These are phyloP conservation scores for Clanis bilineata DNA, from an alignment of 2,888 invertebrate species.

Conservation along the genomic window DNA sequence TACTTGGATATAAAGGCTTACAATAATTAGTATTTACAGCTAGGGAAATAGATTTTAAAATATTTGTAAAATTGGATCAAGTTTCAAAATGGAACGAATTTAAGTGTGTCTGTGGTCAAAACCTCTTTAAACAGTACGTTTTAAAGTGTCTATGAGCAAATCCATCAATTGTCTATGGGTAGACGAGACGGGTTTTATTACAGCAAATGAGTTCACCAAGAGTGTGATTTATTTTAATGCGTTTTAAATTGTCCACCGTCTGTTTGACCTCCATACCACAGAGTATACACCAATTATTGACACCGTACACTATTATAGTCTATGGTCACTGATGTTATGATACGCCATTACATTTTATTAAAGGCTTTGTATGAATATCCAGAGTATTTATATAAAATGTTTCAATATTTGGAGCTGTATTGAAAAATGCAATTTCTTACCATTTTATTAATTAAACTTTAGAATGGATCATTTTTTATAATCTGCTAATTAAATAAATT, in stretches of 20 bases:
- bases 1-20: too few species aligned
- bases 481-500: too few species aligned
- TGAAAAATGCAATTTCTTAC: too few species aligned
- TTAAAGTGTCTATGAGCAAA: neutral
- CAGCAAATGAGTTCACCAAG: slow-evolving; percentile 9
- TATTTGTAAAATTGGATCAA: too few species aligned
- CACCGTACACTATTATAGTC: neutral
- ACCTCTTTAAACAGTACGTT: neutral
- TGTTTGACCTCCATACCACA: neutral
- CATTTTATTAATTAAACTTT: too few species aligned
- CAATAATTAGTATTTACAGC: too few species aligned
- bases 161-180: slow-evolving; percentile 7
- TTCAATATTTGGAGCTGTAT: too few species aligned
- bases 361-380: too few species aligned
- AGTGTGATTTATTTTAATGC: slow-evolving; percentile 38
- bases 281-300: slow-evolving; percentile 8
- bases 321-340: slow-evolving; percentile 6
- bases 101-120: neutral
- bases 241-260: slow-evolving; percentile 54
- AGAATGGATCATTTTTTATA: too few species aligned
- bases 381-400: neutral
- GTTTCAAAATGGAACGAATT: too few species aligned
- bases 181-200: slow-evolving; percentile 10
- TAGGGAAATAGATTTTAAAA: too few species aligned
- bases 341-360: neutral